phyloP scores from a whole-genome alignment of 1,140 invertebrate species.

The Akabosia matsudoensis region DNA sequence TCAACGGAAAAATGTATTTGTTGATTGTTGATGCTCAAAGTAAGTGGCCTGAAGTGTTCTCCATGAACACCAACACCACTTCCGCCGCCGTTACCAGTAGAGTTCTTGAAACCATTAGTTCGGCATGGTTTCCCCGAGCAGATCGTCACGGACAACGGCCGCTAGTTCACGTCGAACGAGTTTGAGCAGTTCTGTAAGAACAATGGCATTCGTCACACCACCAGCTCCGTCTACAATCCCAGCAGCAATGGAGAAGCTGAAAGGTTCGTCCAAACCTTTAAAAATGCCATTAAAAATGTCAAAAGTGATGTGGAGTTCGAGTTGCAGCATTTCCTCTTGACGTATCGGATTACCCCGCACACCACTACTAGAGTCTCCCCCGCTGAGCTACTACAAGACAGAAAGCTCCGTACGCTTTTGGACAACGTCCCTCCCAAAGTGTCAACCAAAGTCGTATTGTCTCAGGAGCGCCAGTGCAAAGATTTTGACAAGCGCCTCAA shows the following conservation, averaged over 20 bases:
- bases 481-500: too few relatives aligned
- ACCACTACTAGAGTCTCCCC: constrained; percentile 45
- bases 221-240: constrained; percentile 51
- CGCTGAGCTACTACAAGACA: constrained; percentile 28
- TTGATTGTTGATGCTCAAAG: constrained; percentile 54
- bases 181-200: constrained; percentile 51
- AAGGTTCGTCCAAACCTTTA: constrained; percentile 43
- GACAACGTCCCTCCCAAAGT: background rate
- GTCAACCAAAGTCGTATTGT: background rate
- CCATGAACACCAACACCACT: constrained; percentile 26
- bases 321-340: constrained; percentile 47
- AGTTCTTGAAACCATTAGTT: constrained; percentile 49
- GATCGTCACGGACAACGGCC: constrained; percentile 53
- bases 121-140: constrained; percentile 51
- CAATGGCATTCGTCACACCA: constrained; percentile 51
- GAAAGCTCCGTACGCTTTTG: background rate
- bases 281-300: constrained; percentile 47
- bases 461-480: background rate
- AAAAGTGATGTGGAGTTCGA: background rate
- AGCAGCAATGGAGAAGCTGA: constrained; percentile 54
- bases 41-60: constrained; percentile 54
- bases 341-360: constrained; percentile 47
- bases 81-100: constrained; percentile 29
- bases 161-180: constrained; percentile 51
- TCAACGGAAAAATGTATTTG: constrained; percentile 50